Evolutionary conservation across 1,140 invertebrate genomes (phyloP).

Genomic region (Drosophila pallidifrons): DNA sequence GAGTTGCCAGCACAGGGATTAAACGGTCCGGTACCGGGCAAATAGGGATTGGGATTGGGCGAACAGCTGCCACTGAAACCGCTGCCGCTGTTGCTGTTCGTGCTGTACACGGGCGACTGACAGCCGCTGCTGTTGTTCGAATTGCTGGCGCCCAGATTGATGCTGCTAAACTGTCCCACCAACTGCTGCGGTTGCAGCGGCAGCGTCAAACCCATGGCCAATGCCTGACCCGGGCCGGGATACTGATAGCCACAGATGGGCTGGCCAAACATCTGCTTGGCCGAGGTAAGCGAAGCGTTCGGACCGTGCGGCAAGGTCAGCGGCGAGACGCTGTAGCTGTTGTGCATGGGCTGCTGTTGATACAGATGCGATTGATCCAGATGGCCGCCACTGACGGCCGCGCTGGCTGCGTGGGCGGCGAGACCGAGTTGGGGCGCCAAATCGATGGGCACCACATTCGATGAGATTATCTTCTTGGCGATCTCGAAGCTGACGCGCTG

Average conservation of each 20-base stretch:
- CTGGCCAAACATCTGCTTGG: constrained; percentile 76
- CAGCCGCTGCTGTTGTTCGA: constrained; percentile 77
- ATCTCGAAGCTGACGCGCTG: constrained; percentile 83
- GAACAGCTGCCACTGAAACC: constrained; percentile 80
- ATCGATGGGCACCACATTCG: constrained; percentile 85
- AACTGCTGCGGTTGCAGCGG: constrained; percentile 65
- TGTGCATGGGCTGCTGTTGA: constrained; percentile 61
- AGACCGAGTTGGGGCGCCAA: constrained; percentile 82
- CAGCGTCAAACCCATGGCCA: constrained; percentile 41
- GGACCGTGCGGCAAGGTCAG: constrained; percentile 64
- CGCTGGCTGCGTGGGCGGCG: constrained; percentile 70
- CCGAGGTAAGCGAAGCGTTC: constrained; percentile 62
- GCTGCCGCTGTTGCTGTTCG: constrained; percentile 66
- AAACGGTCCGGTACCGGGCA: constrained; percentile 51
- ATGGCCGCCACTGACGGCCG: constrained; percentile 70
- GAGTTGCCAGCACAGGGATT: constrained; percentile 58
- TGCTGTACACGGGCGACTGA: constrained; percentile 79
- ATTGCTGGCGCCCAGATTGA: constrained; percentile 66
- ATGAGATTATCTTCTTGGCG: constrained; percentile 83
- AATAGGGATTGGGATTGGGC: constrained; percentile 77
- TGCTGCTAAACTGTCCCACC: constrained; percentile 80
- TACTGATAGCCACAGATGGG: constrained; percentile 72
- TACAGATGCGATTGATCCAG: constrained; percentile 65
- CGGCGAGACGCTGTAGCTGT: constrained; percentile 75
- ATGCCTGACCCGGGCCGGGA: not conserved